phyloP scores from a whole-genome alignment of 2,113 vertebrate genomes.

The Ginglymostoma cirratum region DNA sequence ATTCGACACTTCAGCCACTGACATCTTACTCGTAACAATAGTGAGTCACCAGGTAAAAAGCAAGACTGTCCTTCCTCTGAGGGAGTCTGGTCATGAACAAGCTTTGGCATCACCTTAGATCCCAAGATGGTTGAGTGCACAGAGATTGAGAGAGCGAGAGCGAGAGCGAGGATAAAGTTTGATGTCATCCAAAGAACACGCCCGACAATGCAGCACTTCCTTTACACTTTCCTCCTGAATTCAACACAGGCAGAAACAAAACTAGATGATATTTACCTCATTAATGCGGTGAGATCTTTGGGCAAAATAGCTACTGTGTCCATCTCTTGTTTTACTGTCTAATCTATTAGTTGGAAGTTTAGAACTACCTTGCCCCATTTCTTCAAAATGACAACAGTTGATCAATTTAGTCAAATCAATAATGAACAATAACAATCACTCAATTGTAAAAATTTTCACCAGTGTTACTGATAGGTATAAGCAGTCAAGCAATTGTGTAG shows the following conservation, averaged over 20 bases:
- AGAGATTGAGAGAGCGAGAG: neutral
- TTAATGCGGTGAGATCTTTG: neutral
- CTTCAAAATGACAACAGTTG: neutral
- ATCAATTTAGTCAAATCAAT: neutral
- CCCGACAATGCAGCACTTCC: neutral
- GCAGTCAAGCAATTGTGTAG: neutral
- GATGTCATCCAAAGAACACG: neutral
- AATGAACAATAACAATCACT: neutral
- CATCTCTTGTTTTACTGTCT: neutral
- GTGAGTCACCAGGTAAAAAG: neutral
- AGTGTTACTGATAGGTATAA: neutral
- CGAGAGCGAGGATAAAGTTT: neutral
- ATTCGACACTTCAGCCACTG: neutral
- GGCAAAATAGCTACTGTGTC: neutral
- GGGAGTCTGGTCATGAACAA: neutral
- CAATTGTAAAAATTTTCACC: neutral
- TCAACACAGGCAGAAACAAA: neutral
- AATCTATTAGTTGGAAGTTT: neutral
- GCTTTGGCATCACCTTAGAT: neutral
- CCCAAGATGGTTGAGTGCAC: neutral
- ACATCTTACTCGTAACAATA: neutral
- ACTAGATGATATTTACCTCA: neutral
- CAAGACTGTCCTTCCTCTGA: neutral
- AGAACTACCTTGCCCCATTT: neutral
- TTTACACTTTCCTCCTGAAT: neutral